phyloP scores from a whole-genome alignment of 2,797 vertebrate species.

The Rhinatrema bivittatum region DNA sequence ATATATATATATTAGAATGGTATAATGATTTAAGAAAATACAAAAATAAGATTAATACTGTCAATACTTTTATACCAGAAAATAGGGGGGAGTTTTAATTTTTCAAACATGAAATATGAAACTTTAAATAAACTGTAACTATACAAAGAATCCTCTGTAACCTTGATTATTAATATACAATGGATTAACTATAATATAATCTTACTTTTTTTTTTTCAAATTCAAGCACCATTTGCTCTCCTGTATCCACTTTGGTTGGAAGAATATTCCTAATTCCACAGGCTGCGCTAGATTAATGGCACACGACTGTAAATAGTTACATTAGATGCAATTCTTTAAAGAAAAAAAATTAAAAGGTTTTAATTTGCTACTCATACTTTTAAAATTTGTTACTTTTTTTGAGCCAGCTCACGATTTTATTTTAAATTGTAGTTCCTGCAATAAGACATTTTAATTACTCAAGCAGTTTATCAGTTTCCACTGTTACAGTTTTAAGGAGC shows the following conservation, averaged over 20 bases:
- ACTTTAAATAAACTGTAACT: constrained; percentile 69
- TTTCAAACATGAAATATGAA: constrained; percentile 74
- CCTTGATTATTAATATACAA: constrained; percentile 61
- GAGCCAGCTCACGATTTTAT: constrained; percentile 91
- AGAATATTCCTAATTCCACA: constrained; percentile 71
- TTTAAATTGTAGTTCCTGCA: constrained; percentile 40
- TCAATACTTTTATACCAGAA: constrained; percentile 96
- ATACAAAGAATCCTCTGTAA: constrained; percentile 75
- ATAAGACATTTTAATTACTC: constrained; percentile 48
- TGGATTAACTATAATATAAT: constrained; percentile 60
- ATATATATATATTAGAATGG: constrained; percentile 88
- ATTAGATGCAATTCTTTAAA: constrained; percentile 61
- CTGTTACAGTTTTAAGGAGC: constrained; percentile 10
- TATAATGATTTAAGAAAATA: constrained; percentile 98
- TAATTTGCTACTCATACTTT: constrained; percentile 65
- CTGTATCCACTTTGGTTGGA: constrained; percentile 88
- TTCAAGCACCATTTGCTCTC: constrained; percentile 75
- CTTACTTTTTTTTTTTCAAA: constrained; percentile 53
- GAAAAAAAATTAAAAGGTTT: constrained; percentile 57
- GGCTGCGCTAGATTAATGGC: constrained; percentile 86
- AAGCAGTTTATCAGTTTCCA: constrained; percentile 37
- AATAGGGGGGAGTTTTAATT: constrained; percentile 84
- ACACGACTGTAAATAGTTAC: constrained; percentile 74
- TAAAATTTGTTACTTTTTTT: constrained; percentile 58
- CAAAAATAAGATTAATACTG: constrained; percentile 99